Percentiles rank a stretch among this genome's conserved stretches.
phyloP scores from a whole-genome alignment of 2,797 vertebrate species.

The Thripadectes ignobilis region DNA sequence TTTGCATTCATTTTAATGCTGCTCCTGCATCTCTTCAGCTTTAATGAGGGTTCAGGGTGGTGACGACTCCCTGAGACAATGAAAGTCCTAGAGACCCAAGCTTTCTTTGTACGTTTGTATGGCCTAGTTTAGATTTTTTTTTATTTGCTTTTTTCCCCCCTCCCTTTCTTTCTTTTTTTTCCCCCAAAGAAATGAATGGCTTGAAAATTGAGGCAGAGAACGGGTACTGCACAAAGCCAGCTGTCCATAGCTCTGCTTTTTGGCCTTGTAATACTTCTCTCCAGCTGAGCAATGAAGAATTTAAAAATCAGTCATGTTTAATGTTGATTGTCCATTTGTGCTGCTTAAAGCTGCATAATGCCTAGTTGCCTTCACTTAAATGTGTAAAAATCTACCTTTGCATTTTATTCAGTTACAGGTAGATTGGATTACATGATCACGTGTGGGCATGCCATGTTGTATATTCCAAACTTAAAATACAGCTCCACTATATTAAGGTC shows the following conservation, averaged over 20 bases:
- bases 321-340: constrained; percentile 48
- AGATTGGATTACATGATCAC: neutral
- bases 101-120: constrained; percentile 59
- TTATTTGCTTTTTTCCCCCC: neutral
- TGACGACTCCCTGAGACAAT: constrained; percentile 73
- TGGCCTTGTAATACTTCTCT: constrained; percentile 58
- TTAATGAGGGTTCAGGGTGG: constrained; percentile 80
- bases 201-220: constrained; percentile 64
- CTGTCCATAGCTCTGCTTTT: constrained; percentile 66
- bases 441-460: neutral
- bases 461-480: neutral
- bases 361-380: neutral
- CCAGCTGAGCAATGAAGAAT: constrained; percentile 65
- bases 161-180: too few species aligned
- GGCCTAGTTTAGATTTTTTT: neutral
- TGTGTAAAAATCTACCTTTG: neutral
- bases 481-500: neutral
- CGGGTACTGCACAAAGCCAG: constrained; percentile 55
- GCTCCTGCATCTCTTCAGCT: constrained; percentile 69
- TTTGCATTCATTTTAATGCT: constrained; percentile 81
- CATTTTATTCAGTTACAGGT: neutral
- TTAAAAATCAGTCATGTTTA: constrained; percentile 66
- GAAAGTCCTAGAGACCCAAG: constrained; percentile 67
- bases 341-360: neutral
- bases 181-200: constrained; percentile 49